Evolutionary conservation across 2,888 invertebrate species (phyloP).

Genomic region (Norana najaformis): DNA sequence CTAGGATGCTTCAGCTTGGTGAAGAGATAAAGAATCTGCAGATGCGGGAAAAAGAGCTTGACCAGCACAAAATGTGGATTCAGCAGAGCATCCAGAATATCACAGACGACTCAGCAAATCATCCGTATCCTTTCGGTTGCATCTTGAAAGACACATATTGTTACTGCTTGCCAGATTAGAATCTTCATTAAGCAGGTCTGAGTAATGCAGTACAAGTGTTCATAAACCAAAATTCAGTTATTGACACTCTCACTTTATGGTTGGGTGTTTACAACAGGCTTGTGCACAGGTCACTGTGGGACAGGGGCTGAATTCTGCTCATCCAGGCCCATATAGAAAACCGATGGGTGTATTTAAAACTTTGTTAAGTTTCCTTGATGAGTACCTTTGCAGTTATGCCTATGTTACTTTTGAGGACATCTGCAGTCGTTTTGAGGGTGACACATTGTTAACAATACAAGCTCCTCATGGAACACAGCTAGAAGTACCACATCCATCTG

Average conservation of each 20-base stretch:
- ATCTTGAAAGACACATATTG: neutral
- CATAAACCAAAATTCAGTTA: neutral
- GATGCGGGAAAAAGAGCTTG: constrained; percentile 74
- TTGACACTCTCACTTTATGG: neutral
- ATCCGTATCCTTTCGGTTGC: constrained; percentile 53
- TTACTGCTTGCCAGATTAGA: neutral
- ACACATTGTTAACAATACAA: constrained; percentile 76
- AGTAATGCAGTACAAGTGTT: neutral
- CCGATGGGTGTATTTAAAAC: neutral
- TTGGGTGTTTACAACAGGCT: no score
- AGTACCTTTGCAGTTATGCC: neutral
- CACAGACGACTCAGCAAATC: constrained; percentile 76
- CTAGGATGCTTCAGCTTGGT: constrained; percentile 66
- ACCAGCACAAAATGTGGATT: constrained; percentile 68
- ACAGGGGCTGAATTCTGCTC: neutral
- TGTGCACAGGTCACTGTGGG: no score
- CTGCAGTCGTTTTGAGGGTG: constrained; percentile 71
- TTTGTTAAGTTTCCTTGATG: constrained; percentile 15
- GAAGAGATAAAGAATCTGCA: constrained; percentile 77
- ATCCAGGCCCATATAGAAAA: neutral
- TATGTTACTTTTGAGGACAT: constrained; percentile 69
- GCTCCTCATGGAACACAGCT: constrained; percentile 78
- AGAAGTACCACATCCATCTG: constrained; percentile 67
- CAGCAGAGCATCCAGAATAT: constrained; percentile 78
- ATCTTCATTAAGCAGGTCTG: neutral